These are phyloP conservation scores for Mastacembelus armatus DNA, from an alignment of 2,797 vertebrate species.

Conservation along the genomic window DNA sequence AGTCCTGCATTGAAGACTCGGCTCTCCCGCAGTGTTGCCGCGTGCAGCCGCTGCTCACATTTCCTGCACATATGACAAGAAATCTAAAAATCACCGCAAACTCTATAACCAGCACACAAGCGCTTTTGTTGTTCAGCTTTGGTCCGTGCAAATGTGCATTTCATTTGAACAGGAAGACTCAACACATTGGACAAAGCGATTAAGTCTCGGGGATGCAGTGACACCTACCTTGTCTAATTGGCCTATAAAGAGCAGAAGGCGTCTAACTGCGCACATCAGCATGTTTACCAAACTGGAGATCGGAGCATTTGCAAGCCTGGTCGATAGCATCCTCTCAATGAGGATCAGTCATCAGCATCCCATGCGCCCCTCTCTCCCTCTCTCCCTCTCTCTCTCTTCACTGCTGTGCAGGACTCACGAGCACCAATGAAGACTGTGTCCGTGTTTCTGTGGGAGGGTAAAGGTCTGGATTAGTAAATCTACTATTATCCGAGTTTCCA, in stretches of 20 bases:
- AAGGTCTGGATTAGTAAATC: slow-evolving; percentile 39
- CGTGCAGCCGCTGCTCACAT: slow-evolving; percentile 56
- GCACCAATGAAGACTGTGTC: slow-evolving; percentile 70
- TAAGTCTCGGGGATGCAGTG: neutral
- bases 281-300: slow-evolving; percentile 62
- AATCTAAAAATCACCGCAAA: slow-evolving; percentile 17
- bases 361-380: slow-evolving; percentile 4
- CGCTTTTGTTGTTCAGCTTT: too few relatives aligned
- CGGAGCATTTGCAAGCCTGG: slow-evolving; percentile 48
- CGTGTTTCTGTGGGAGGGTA: slow-evolving; percentile 63
- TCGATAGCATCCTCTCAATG: slow-evolving; percentile 78
- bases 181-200: fast-evolving
- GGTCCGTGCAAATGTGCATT: neutral
- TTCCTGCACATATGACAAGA: slow-evolving; percentile 63
- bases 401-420: slow-evolving; percentile 31
- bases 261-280: slow-evolving; percentile 53
- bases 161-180: neutral
- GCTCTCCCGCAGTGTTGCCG: slow-evolving; percentile 61
- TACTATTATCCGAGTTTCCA: neutral
- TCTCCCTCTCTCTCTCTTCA: slow-evolving; percentile 48
- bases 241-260: slow-evolving; percentile 31
- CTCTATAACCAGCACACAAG: neutral
- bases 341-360: slow-evolving; percentile 78
- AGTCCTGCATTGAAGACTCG: slow-evolving; percentile 79
- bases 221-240: slow-evolving; percentile 71